Percentiles rank a stretch among this genome's conserved stretches.
These are phyloP conservation scores for Leptodactylus fuscus DNA, from an alignment of 2,113 vertebrate genomes.

Conservation along the genomic window DNA sequence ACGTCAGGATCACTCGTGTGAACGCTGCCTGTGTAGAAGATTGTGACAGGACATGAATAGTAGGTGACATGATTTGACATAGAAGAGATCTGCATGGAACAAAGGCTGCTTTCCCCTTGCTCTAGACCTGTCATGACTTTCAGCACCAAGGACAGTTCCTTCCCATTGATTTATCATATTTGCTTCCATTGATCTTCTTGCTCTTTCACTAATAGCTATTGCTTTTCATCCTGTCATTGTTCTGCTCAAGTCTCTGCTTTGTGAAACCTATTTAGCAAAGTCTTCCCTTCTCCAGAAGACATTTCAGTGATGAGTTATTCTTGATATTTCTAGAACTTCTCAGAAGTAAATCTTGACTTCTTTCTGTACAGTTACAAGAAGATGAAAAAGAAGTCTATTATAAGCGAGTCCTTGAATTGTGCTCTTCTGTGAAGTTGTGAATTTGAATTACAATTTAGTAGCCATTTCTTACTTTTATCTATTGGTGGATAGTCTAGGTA, in stretches of 20 bases:
- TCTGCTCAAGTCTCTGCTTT: not conserved
- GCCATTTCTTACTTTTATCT: no score
- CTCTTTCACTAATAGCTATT: slow-evolving; percentile 34
- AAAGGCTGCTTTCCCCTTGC: not conserved
- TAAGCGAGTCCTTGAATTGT: not conserved
- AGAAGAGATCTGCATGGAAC: not conserved
- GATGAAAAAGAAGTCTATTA: not conserved
- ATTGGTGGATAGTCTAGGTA: no score
- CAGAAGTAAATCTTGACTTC: not conserved
- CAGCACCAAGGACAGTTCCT: slow-evolving; percentile 48
- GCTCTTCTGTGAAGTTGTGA: not conserved
- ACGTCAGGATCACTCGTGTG: not conserved
- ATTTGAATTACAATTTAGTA: not conserved
- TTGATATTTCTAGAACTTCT: not conserved
- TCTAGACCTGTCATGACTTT: not conserved
- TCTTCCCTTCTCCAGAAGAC: not conserved
- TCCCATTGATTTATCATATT: slow-evolving; percentile 42
- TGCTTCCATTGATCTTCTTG: slow-evolving; percentile 28
- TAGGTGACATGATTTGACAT: slow-evolving; percentile 1
- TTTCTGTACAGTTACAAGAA: not conserved
- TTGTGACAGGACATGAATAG: not conserved
- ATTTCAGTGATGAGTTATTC: not conserved
- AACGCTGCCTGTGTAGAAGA: not conserved
- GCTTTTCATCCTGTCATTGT: slow-evolving; percentile 15
- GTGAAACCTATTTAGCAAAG: slow-evolving; percentile 6